phyloP scores from a whole-genome alignment of 1,140 invertebrate species.

The Neodiprion fabricii region DNA sequence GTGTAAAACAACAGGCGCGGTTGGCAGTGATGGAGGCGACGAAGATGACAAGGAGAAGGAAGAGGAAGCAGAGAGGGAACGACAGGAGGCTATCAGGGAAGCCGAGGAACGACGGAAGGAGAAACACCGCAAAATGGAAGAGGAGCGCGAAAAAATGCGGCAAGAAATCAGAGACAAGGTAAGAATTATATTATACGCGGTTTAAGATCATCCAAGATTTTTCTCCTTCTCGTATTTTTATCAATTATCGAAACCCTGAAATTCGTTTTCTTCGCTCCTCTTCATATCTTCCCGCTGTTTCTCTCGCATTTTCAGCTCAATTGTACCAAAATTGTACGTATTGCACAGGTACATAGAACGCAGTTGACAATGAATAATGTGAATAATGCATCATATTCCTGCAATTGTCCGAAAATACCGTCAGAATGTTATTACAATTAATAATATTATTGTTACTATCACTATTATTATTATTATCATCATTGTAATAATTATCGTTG shows the following conservation, averaged over 20 bases:
- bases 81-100: constrained; percentile 90
- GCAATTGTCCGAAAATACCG: too few species aligned
- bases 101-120: constrained; percentile 95
- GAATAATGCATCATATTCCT: too few species aligned
- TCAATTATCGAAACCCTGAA: background rate
- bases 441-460: too few species aligned
- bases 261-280: too few species aligned
- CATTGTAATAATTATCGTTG: too few species aligned
- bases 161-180: constrained; percentile 98
- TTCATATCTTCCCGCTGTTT: too few species aligned
- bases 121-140: constrained; percentile 98
- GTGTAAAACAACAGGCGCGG: constrained; percentile 70
- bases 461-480: too few species aligned
- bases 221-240: constrained; percentile 12
- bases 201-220: constrained; percentile 2
- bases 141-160: constrained; percentile 96
- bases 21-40: constrained; percentile 88
- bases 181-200: constrained; percentile 37
- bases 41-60: constrained; percentile 93
- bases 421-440: too few species aligned
- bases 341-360: too few species aligned
- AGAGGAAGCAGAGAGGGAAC: constrained; percentile 93
- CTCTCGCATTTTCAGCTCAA: too few species aligned
- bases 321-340: too few species aligned
- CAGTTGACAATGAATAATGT: too few species aligned